Conservation (phyloP, 2,113 vertebrate species). For the Onychostruthus taczanowskii region DNA sequence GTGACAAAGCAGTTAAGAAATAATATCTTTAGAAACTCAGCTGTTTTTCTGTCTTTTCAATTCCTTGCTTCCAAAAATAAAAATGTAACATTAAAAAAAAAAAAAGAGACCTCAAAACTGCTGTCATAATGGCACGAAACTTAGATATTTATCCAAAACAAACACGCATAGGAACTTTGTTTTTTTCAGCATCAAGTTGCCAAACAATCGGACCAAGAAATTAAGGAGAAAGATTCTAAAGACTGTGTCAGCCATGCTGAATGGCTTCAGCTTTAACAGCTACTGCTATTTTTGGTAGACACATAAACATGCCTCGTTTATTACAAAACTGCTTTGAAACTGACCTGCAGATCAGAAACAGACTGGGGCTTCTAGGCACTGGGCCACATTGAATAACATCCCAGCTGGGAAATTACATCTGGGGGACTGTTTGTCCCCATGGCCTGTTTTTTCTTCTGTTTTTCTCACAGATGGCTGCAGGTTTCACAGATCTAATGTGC, state of each 20-base stretch:
- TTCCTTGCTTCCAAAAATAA: slow-evolving; percentile 57
- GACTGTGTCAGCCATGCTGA: slow-evolving; percentile 44
- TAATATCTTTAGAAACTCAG: slow-evolving; percentile 37
- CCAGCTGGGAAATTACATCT: slow-evolving; percentile 58
- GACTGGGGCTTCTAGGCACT: slow-evolving; percentile 21
- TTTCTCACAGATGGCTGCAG: slow-evolving; percentile 27
- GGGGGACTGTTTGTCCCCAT: slow-evolving; percentile 38
- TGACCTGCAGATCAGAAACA: slow-evolving; percentile 46
- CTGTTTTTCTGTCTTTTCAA: slow-evolving; percentile 18
- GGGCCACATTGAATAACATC: slow-evolving; percentile 47
- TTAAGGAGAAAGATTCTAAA: slow-evolving; percentile 65
- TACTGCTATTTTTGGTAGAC: slow-evolving; percentile 62
- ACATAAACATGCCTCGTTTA: slow-evolving; percentile 36
- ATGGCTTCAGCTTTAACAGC: slow-evolving; percentile 53
- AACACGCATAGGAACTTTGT: slow-evolving; percentile 67
- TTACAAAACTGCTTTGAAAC: slow-evolving; percentile 56
- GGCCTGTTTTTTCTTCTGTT: slow-evolving; percentile 30
- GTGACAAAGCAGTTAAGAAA: slow-evolving; percentile 54
- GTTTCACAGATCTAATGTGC: not conserved
- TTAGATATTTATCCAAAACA: slow-evolving; percentile 65
- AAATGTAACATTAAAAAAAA: slow-evolving; percentile 53
- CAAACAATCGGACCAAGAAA: slow-evolving; percentile 65
- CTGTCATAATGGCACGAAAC: slow-evolving; percentile 1
- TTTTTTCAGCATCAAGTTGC: slow-evolving; percentile 57
- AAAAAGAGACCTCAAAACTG: slow-evolving; percentile 36